These are phyloP conservation scores for Cichlasoma orientale DNA, from an alignment of 2,797 vertebrate genomes.

Conservation along the genomic window DNA sequence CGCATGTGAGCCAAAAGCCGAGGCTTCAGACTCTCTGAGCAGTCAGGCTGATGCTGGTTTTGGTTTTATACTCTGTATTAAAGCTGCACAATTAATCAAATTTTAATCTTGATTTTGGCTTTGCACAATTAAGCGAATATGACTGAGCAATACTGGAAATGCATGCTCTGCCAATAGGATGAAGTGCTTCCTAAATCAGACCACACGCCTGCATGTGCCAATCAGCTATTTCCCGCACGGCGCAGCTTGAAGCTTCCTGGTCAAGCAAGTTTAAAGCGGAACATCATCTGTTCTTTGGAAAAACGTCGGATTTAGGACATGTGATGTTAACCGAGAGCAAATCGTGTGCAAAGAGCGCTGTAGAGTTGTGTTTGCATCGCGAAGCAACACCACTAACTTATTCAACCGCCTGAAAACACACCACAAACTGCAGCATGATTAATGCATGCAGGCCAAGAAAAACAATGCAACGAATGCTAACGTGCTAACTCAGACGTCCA, in stretches of 20 bases:
- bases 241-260: neutral
- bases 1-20: neutral
- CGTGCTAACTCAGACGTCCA: neutral
- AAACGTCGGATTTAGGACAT: neutral
- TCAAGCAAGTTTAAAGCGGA: neutral
- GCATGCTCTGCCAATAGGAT: neutral
- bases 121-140: neutral
- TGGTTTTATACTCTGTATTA: neutral
- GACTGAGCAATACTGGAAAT: neutral
- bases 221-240: neutral
- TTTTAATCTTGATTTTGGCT: neutral
- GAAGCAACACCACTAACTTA: neutral
- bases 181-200: neutral
- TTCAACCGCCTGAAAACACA: neutral
- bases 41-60: accelerated
- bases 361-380: neutral
- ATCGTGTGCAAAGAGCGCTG: neutral
- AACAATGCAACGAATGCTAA: neutral
- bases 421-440: accelerated
- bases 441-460: neutral
- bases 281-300: neutral
- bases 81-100: neutral
- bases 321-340: neutral
- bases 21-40: neutral
- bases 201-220: accelerated